phyloP scores from a whole-genome alignment of 2,888 invertebrate species.

The Beris chalybata region DNA sequence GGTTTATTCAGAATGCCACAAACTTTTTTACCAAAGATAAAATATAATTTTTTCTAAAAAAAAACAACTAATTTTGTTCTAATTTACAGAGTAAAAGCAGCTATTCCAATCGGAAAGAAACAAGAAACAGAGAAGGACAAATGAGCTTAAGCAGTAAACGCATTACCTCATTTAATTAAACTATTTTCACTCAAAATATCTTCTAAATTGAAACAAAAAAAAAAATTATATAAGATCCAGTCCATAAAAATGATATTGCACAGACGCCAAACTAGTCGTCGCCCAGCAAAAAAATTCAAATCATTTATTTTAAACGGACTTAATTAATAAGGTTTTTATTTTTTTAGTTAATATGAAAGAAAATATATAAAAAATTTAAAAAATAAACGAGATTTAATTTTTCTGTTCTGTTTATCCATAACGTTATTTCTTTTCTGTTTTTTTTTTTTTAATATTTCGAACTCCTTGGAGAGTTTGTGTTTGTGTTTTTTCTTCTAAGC shows the following conservation, averaged over 20 bases:
- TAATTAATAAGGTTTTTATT: conserved; percentile 15
- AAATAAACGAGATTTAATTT: conserved; percentile 10
- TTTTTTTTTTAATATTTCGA: conserved; percentile 5
- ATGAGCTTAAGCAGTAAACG: conserved; percentile 56
- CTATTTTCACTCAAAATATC: conserved; percentile 29
- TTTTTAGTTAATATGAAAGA: conserved; percentile 30
- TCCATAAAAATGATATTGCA: conserved; percentile 10
- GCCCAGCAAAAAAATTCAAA: conserved; percentile 7
- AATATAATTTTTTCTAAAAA: no score
- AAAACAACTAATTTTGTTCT: no score
- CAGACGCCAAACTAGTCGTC: no score
- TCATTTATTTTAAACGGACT: conserved; percentile 11
- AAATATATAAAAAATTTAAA: conserved; percentile 9
- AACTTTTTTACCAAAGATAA: no score
- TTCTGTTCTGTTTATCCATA: conserved; percentile 1
- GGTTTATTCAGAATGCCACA: no score
- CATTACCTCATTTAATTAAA: conserved; percentile 33
- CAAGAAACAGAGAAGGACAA: conserved; percentile 82
- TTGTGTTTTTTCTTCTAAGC: background rate
- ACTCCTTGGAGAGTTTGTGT: background rate
- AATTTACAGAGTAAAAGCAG: conserved; percentile 76
- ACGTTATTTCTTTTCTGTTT: background rate
- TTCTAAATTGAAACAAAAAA: conserved; percentile 27
- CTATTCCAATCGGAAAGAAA: conserved; percentile 87
- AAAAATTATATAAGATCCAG: conserved; percentile 24